Base-by-base conservation (phyloP, 2,113 vertebrate species). In the Erythrolamprus reginae region DNA sequence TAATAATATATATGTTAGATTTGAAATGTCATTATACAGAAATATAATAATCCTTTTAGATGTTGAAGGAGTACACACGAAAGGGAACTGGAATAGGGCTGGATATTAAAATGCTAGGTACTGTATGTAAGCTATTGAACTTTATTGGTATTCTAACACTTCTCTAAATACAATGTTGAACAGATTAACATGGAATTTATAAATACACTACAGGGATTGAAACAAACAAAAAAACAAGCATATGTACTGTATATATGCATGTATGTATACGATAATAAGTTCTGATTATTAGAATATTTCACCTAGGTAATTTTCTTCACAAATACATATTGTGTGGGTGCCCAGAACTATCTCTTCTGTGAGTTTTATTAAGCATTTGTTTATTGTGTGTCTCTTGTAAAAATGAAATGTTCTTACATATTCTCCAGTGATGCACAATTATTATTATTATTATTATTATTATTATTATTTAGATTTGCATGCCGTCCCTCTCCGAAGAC, bases 131-230 rank as follows among this genome's bases (percentile, higher is more conserved):
- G 50, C 42, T 88, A 1, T 90, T 91, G 21, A 55, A 0, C 65
- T 82, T 93, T 50, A 51, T 19, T 90, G 85, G 24, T 91, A 58
- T 94, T 94, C 10, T 21, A 90, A 89, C 38, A 7, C 13, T 61
- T 90, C 58, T 53, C n/a, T 93, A 83, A 61, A 88, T 92, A 93
- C 93, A 55, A 88, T 65, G 85, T 52, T 65, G 53, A 10, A 26
- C 2, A 61, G 65, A 89, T 42, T 58, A 91, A 91, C 33, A 24
- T 61, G 53, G 47, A 55, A 88, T 91, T 48, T 88, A 82, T 42
- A 90, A 55, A 87, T 56, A 61, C 42, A 56, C n/a, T 61, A 28
- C 45, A 33, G 23, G 21, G 53, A 2, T 83, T 91, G 38, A 53
- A 91, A 83, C n/a, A 82, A 45, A 45, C 45, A 45, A 45, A 45